These are phyloP conservation scores for Sturnus vulgaris DNA, from an alignment of 2,113 vertebrate species.

Conservation along the genomic window DNA sequence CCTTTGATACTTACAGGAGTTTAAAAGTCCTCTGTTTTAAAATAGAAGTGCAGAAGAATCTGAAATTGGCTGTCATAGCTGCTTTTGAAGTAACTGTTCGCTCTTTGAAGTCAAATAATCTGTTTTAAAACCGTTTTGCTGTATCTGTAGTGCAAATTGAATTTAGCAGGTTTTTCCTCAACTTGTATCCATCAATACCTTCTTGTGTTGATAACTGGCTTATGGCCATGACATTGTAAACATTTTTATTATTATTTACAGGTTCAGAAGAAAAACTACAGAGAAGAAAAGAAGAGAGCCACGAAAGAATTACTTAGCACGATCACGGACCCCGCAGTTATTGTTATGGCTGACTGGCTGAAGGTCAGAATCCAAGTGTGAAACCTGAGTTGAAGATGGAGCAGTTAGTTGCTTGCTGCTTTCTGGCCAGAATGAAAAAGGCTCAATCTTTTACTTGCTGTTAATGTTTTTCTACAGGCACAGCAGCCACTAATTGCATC, in stretches of 20 bases:
- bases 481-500: slow-evolving; percentile 13
- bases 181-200: neutral
- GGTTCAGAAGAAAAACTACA: slow-evolving; percentile 99
- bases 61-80: neutral
- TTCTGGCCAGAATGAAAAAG: slow-evolving; percentile 17
- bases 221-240: neutral
- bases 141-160: neutral
- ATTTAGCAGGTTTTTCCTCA: neutral
- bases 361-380: slow-evolving; percentile 81
- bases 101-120: neutral
- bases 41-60: neutral
- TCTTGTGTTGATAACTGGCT: neutral
- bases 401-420: neutral
- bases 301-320: slow-evolving; percentile 97
- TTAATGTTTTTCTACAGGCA: slow-evolving; percentile 46
- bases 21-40: neutral
- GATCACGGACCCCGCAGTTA: slow-evolving; percentile 95
- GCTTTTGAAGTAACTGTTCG: neutral
- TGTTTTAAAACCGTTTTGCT: neutral
- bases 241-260: slow-evolving; percentile 61
- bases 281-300: slow-evolving; percentile 97
- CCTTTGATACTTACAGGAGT: neutral
- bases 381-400: slow-evolving; percentile 5
- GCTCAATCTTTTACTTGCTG: slow-evolving; percentile 15
- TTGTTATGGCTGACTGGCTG: slow-evolving; percentile 98